These are phyloP conservation scores for Cylas formicarius DNA, from an alignment of 1,140 invertebrate genomes.

Conservation along the genomic window DNA sequence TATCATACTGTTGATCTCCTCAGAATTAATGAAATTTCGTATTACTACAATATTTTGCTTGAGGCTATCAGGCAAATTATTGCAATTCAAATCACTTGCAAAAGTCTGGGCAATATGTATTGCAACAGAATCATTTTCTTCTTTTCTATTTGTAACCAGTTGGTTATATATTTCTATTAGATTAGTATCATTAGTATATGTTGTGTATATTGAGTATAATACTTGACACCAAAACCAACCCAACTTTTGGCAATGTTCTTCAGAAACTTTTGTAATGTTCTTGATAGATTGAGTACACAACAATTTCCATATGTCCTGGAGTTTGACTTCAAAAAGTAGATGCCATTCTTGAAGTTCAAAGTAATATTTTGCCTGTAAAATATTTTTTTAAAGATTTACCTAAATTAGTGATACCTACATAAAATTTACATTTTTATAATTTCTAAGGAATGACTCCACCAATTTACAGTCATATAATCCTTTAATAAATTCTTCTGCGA, in stretches of 20 bases:
- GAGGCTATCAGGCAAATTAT: no score
- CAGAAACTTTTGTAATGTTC: constrained; percentile 9
- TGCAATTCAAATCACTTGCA: no score
- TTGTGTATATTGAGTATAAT: constrained; percentile 20
- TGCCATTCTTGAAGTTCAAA: constrained; percentile 24
- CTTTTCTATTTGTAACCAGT: constrained; percentile 5
- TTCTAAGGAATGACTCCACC: constrained; percentile 4
- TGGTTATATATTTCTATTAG: constrained; percentile 16
- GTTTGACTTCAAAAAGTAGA: constrained; percentile 5
- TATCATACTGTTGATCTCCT: constrained; percentile 31
- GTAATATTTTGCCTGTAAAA: constrained; percentile 37
- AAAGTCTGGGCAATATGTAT: no score
- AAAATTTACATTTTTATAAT: constrained; percentile 17
- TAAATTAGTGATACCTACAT: background rate
- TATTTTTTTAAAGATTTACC: constrained; percentile 11
- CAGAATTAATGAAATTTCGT: constrained; percentile 26
- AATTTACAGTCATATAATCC: constrained; percentile 11
- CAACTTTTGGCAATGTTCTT: constrained; percentile 8
- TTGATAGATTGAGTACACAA: constrained; percentile 2
- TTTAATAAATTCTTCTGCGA: constrained; percentile 3
- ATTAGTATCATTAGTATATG: no score
- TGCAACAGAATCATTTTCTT: no score
- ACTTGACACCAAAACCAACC: constrained; percentile 28
- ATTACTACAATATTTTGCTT: constrained; percentile 25
- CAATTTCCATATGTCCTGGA: background rate